Evolutionary conservation across 2,888 invertebrate genomes (phyloP), one percentile per base, ranked within the genome.

Genomic region (Augiades crinisus): DNA sequence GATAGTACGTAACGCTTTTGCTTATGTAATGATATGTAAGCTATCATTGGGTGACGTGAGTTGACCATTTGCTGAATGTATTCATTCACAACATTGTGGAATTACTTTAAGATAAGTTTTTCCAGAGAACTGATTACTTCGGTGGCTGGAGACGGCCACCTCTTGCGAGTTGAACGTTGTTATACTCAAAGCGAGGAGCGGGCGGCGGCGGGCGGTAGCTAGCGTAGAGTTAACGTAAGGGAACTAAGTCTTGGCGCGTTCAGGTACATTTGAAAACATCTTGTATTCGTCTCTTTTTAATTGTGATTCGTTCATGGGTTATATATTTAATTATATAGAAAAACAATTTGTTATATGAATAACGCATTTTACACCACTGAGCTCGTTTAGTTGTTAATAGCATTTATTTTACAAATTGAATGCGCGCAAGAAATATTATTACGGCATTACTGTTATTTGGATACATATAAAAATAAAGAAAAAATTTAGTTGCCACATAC

Each of bases 241-340:
- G 27, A 13, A 5, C 37, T 40, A 14, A 16, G 17, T 16, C 22
- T 14, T 27, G 40, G 40, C 40, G 40, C 8, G 27, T 14, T 10
- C 16, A 41, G 24, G 24, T 40, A 10, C 27, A 41, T 27, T 40
- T 6, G 40, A 19, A 14, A 13, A 24, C 22, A 22, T n/a, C n/a
- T 27, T 41, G 40, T 41, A 27, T 27, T 16, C 27, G 40, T 41
- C 27, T 40, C 24, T 7, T 12, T 31, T 38, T 22, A 33, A 33
- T 33, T 33, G 40, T 47, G 31, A 47, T 38, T 37, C 31, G 38
- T 31, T 47, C 19, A 37, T 22, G 38, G 16, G 38, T 10, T 21
- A 22, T 38, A 38, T 47, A 30, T 43, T 43, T 27, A 10, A 17
- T 19, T 19, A 5, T 19, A 19, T 4, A 4, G 2, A 5, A 19